Evolutionary conservation across 2,113 vertebrate genomes (phyloP), one percentile per base, ranked within the genome.

Genomic region (Hepsetus odoe): DNA sequence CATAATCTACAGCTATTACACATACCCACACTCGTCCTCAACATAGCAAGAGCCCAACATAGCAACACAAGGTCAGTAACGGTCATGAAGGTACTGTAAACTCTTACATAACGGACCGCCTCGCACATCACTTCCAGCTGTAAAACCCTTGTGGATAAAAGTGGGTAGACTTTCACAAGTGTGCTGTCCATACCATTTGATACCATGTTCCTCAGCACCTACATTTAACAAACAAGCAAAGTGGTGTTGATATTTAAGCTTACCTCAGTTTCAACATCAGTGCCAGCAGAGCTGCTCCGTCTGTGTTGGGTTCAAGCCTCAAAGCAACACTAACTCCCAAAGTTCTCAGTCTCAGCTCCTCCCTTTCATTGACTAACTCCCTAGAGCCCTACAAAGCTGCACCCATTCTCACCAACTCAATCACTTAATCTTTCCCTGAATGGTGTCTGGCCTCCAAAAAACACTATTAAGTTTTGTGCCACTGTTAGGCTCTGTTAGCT

Each of bases 261-360:
- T 42, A 77, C 62, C 62, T 26, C 18, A 14, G 11, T 66, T 38
- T 35, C 28, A 11, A 40, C 44, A 8, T 35, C 20, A 62, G 16
- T 18, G 3, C 16, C 4, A 16, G 24, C 16, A 59, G 6, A 22
- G 22, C 55, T n/a, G 4, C 55, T 40, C 59, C 18, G 18, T 53
- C 18, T 53, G 24, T 58, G 66, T 4, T n/a, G 30, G 22, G 49
- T 13, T 14, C 53, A 79, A 72, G 32, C 49, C 24, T 5, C 1
- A 42, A 74, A 77, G 72, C 38, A 55, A n/a, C 59, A 42, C 24
- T 67, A 1, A 12, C 42, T 73, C 42, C 24, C 35, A 28, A 66
- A 65, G 33, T 10, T 35, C 35, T 72, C 11, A 24, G 30, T 24
- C 32, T 53, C 32, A 38, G 42, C n/a, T 30, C 82, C 59, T 22